Conservation (phyloP, 1,140 invertebrate species). For the Drosophila tsacasi region DNA sequence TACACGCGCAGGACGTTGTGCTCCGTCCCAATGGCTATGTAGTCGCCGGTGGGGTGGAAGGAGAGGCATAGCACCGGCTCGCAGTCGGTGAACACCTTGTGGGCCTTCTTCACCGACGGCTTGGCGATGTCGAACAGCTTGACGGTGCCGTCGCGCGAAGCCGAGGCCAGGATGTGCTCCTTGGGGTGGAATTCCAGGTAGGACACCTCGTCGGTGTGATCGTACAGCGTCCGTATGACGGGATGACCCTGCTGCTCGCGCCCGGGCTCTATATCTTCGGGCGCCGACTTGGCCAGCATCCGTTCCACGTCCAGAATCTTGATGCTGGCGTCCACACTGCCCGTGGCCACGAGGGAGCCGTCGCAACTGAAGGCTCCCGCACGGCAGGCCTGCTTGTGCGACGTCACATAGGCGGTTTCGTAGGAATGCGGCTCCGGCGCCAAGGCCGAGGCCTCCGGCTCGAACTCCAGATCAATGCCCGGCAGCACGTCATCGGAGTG, state of each 20-base stretch:
- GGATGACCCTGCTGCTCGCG: conserved; percentile 97
- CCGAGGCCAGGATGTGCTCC: conserved; percentile 96
- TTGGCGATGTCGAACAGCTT: conserved; percentile 99
- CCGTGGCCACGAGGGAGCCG: conserved; percentile 98
- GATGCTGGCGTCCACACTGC: conserved; percentile 98
- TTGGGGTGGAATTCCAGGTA: conserved; percentile 98
- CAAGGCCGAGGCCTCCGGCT: conserved; percentile 95
- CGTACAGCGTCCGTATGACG: conserved; percentile 99
- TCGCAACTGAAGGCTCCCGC: conserved; percentile 97
- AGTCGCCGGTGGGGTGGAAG: conserved; percentile 98
- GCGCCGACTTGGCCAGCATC: conserved; percentile 97
- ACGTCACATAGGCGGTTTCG: conserved; percentile 99
- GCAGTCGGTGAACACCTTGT: conserved; percentile 97
- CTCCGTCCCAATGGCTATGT: conserved; percentile 95
- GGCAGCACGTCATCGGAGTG: conserved; percentile 91
- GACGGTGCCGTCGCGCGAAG: conserved; percentile 96
- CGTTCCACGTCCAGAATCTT: conserved; percentile 99
- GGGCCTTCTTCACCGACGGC: conserved; percentile 98
- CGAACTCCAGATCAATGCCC: conserved; percentile 97
- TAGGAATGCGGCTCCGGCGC: conserved; percentile 98
- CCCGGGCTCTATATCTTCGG: conserved; percentile 92
- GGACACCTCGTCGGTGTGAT: conserved; percentile 99
- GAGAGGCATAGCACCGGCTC: conserved; percentile 94
- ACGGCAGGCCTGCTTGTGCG: conserved; percentile 98
- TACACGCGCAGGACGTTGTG: conserved; percentile 97